Evolutionary conservation across 2,888 invertebrate species (phyloP).

Genomic region (Penaeus monodon): DNA sequence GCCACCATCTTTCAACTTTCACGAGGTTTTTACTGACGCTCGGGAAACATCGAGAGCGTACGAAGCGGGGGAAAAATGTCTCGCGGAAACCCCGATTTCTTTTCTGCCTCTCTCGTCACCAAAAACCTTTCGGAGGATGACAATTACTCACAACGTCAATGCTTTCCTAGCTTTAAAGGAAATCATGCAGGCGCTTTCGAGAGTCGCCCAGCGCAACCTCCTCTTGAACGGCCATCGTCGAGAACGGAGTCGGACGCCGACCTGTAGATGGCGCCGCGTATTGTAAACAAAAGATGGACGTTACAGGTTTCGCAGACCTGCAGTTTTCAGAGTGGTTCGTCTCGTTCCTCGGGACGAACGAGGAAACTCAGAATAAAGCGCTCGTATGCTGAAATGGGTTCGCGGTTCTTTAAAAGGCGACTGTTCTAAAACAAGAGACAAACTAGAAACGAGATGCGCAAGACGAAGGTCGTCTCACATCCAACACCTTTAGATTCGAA

Average conservation of each 20-base stretch:
- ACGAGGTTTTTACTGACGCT: constrained; percentile 3
- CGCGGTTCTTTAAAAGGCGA: too few relatives aligned
- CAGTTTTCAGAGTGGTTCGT: constrained; percentile 34
- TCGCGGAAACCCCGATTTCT: neutral
- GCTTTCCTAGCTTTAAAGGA: neutral
- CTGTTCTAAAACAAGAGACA: too few relatives aligned
- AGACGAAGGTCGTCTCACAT: too few relatives aligned
- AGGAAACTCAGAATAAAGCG: too few relatives aligned
- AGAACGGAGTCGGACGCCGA: constrained; percentile 29
- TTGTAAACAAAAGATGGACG: constrained; percentile 49
- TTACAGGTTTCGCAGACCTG: constrained; percentile 28
- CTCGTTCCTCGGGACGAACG: neutral
- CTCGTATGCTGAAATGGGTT: neutral
- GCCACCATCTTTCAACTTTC: constrained; percentile 29
- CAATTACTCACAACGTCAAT: too few relatives aligned
- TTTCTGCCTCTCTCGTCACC: neutral
- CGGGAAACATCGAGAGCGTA: constrained; percentile 31
- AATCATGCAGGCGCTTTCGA: neutral
- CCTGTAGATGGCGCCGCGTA: constrained; percentile 51
- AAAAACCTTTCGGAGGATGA: neutral
- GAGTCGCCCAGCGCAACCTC: neutral
- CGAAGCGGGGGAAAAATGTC: constrained; percentile 14
- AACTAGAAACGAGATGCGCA: too few relatives aligned
- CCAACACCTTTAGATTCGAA: too few relatives aligned
- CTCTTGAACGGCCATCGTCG: too few relatives aligned